Evolutionary conservation across 2,113 vertebrate species (phyloP).

Genomic region (Hirundichthys speculiger): DNA sequence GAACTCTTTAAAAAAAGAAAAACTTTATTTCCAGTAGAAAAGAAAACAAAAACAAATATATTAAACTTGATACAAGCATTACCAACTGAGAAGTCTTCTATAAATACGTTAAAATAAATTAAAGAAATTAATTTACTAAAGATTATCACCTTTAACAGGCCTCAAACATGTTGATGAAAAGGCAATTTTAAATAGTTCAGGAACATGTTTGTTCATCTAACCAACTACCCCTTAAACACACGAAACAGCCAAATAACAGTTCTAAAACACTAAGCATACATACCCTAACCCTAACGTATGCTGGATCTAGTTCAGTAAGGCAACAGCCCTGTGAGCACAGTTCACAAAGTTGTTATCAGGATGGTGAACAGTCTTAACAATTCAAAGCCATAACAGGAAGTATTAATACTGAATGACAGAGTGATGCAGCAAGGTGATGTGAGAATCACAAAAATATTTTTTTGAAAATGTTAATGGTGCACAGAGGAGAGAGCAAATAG

Average conservation of each 20-base stretch:
- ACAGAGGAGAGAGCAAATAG: background rate
- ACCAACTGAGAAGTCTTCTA: conserved; percentile 77
- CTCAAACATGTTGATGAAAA: conserved; percentile 67
- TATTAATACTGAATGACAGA: conserved; percentile 49
- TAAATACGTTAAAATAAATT: conserved; percentile 88
- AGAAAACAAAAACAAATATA: conserved; percentile 81
- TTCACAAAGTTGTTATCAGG: conserved; percentile 8
- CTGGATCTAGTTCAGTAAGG: conserved; percentile 39
- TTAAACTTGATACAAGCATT: conserved; percentile 85
- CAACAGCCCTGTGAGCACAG: conserved; percentile 21
- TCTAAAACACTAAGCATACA: conserved; percentile 59
- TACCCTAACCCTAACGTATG: conserved; percentile 47
- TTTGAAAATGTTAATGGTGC: conserved; percentile 8
- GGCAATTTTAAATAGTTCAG: conserved; percentile 71
- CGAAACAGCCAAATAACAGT: conserved; percentile 51
- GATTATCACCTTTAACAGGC: conserved; percentile 69
- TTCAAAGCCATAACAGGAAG: conserved; percentile 37
- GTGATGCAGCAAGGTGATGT: background rate
- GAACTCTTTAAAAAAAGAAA: conserved; percentile 26
- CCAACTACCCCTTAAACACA: conserved; percentile 61
- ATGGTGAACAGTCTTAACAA: conserved; percentile 35
- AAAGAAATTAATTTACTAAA: conserved; percentile 83
- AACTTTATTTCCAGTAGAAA: conserved; percentile 84
- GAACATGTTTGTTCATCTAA: conserved; percentile 62
- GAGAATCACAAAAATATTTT: conserved; percentile 22